phyloP scores from a whole-genome alignment of 1,140 invertebrate genomes.

The Microplitis mediator region DNA sequence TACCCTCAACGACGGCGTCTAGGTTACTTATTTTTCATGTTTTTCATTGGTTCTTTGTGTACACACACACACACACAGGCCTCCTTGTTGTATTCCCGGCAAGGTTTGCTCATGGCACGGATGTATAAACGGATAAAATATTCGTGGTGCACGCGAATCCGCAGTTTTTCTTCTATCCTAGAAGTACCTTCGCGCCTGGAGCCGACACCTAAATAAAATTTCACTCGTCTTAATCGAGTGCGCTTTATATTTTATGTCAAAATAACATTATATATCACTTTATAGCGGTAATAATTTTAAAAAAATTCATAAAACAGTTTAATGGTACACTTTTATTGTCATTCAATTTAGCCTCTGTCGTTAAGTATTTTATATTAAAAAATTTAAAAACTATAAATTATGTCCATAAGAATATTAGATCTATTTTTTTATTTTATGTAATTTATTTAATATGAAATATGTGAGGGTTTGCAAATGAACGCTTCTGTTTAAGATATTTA shows the following conservation, averaged over 20 bases:
- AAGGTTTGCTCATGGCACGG: background rate
- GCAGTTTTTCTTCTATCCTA: slow-evolving; percentile 5
- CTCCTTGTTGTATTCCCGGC: background rate
- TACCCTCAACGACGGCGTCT: background rate
- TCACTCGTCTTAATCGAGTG: background rate
- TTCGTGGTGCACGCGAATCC: slow-evolving; percentile 3
- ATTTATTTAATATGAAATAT: no score
- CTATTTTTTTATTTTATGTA: no score
- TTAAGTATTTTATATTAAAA: no score
- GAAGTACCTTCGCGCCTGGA: background rate
- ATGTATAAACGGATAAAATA: slow-evolving; percentile 1
- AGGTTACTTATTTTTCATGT: background rate
- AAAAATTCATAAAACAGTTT: no score
- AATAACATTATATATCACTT: no score
- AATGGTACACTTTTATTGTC: no score
- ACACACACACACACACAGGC: background rate
- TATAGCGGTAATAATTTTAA: no score
- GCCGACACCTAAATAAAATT: slow-evolving; percentile 2
- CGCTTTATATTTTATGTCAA: background rate
- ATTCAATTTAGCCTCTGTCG: no score
- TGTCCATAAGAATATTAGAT: no score
- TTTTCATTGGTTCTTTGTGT: background rate
- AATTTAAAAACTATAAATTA: no score
- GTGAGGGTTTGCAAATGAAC: no score
- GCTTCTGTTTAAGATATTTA: no score